Conservation (phyloP, 2,888 invertebrate species). For the Lepidocyrtinus sp. region DNA sequence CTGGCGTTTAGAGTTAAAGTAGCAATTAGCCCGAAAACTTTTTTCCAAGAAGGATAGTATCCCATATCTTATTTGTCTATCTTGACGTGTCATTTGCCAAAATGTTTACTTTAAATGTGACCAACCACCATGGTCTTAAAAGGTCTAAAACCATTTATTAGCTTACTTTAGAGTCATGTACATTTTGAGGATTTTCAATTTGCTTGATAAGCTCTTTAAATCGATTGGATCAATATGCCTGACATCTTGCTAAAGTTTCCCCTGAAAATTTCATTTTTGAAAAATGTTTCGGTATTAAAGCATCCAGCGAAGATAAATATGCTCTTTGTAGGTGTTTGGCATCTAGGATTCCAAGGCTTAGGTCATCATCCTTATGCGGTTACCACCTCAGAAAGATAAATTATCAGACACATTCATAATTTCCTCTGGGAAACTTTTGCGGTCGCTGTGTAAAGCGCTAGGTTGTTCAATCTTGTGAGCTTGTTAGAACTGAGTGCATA, state of each 20-base stretch:
- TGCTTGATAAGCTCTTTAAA: too few species aligned
- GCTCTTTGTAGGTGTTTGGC: too few species aligned
- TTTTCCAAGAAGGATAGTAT: not conserved
- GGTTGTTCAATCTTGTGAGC: not conserved
- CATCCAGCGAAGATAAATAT: too few species aligned
- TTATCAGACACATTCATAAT: slow-evolving; percentile 52
- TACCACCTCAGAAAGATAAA: slow-evolving; percentile 47
- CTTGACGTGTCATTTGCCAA: not conserved
- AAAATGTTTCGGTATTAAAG: too few species aligned
- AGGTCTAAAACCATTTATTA: too few species aligned
- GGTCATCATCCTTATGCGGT: slow-evolving; percentile 50
- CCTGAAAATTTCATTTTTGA: too few species aligned
- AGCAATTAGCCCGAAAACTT: not conserved
- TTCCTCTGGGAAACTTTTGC: slow-evolving; percentile 53
- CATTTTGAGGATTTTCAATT: too few species aligned
- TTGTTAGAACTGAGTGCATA: slow-evolving; percentile 8
- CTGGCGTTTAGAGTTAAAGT: not conserved
- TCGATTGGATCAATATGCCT: too few species aligned
- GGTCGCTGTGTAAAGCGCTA: slow-evolving; percentile 35
- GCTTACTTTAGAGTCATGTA: too few species aligned
- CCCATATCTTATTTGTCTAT: not conserved
- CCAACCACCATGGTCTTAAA: too few species aligned
- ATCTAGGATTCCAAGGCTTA: too few species aligned
- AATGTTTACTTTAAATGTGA: not conserved
- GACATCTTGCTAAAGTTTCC: too few species aligned